These are phyloP conservation scores for Leucoma salicis DNA, from an alignment of 2,888 invertebrate genomes.

Conservation along the genomic window DNA sequence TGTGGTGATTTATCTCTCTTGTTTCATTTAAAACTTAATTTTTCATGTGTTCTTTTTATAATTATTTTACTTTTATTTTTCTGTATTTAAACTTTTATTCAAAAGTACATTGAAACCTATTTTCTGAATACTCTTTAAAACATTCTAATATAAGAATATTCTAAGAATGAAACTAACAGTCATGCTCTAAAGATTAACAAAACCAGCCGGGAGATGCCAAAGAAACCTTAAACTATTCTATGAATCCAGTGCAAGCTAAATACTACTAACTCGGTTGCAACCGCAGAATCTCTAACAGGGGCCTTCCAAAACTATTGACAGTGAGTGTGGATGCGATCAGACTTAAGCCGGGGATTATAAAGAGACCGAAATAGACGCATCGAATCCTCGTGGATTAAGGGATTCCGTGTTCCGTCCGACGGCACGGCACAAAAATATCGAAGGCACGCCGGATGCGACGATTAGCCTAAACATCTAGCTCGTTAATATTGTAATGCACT, in stretches of 20 bases:
- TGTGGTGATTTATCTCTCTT: conserved; percentile 26
- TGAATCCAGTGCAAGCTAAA: conserved; percentile 65
- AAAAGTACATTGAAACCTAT: neutral
- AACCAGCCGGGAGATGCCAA: conserved; percentile 54
- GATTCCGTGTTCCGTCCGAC: conserved; percentile 78
- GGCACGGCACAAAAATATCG: conserved; percentile 78
- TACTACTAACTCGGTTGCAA: conserved; percentile 63
- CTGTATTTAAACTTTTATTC: conserved; percentile 7
- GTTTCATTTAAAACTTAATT: conserved; percentile 34
- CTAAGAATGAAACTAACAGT: conserved; percentile 48
- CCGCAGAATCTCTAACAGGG: conserved; percentile 77
- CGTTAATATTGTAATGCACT: conserved; percentile 69
- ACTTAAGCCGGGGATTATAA: conserved; percentile 80
- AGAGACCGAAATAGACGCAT: conserved; percentile 81
- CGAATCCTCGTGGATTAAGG: conserved; percentile 79
- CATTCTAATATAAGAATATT: conserved; percentile 13
- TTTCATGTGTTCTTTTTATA: conserved; percentile 18
- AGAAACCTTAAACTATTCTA: conserved; percentile 73
- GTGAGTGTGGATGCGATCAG: conserved; percentile 82
- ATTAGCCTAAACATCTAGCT: conserved; percentile 76
- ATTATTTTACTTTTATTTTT: neutral
- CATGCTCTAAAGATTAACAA: conserved; percentile 59
- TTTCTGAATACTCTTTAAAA: conserved; percentile 1
- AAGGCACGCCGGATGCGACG: conserved; percentile 78
- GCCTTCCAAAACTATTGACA: conserved; percentile 81